A percentile compares a stretch with the other conserved stretches of the same genome.
Evolutionary conservation across 2,888 invertebrate genomes (phyloP).

Genomic region (Agrochola circellaris): DNA sequence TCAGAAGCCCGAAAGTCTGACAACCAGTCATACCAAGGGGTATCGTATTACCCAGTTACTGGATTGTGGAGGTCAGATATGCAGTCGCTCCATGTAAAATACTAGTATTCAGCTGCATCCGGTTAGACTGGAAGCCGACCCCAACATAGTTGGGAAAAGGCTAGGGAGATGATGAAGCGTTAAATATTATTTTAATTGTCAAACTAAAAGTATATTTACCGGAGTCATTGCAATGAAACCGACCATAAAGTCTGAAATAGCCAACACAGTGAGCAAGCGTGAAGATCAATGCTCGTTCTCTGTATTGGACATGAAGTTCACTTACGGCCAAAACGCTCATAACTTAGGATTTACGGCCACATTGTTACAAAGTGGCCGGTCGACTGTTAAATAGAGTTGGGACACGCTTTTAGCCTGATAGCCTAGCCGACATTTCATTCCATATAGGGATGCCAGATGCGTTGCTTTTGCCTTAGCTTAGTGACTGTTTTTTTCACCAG

Average conservation of each 20-base stretch:
- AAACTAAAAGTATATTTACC: too few species aligned
- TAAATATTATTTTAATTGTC: too few species aligned
- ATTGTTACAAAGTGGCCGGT: constrained; percentile 41
- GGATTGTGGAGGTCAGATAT: too few species aligned
- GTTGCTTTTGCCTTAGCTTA: background rate
- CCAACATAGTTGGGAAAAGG: too few species aligned
- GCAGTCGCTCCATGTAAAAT: too few species aligned
- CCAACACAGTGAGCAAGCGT: constrained; percentile 12
- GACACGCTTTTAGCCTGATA: constrained; percentile 44
- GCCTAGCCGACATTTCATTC: constrained; percentile 8
- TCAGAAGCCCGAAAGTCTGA: too few species aligned
- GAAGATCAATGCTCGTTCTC: constrained; percentile 20
- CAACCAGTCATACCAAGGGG: too few species aligned
- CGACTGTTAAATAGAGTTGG: constrained; percentile 49
- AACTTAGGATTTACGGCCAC: constrained; percentile 34
- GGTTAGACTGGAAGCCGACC: too few species aligned
- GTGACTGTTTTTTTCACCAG: background rate
- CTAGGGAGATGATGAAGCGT: too few species aligned
- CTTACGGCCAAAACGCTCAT: constrained; percentile 38
- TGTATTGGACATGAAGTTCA: constrained; percentile 27
- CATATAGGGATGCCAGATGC: background rate
- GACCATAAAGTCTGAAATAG: constrained; percentile 7
- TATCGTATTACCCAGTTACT: too few species aligned
- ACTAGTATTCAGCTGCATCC: too few species aligned
- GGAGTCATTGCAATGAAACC: background rate